These are phyloP conservation scores for Clivina fossor DNA, from an alignment of 2,888 invertebrate species.

Conservation along the genomic window DNA sequence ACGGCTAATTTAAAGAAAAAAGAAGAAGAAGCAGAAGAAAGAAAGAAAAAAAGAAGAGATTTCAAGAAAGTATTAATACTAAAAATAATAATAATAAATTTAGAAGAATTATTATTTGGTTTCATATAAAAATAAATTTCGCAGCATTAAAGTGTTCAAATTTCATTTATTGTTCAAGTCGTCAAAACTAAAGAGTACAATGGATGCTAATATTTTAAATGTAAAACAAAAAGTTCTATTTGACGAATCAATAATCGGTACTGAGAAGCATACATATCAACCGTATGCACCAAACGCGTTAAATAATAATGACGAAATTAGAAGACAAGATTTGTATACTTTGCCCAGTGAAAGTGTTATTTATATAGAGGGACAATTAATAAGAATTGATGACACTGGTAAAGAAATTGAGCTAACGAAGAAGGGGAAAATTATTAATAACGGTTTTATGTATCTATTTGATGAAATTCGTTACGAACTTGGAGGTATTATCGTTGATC, in stretches of 20 bases:
- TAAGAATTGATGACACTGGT: constrained; percentile 1
- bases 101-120: not conserved
- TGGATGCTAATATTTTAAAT: constrained; percentile 35
- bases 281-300: constrained; percentile 39
- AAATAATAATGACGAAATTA: constrained; percentile 44
- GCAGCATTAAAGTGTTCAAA: constrained; percentile 1
- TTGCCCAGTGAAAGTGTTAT: constrained; percentile 40
- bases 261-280: constrained; percentile 41
- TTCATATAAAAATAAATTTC: constrained; percentile 10
- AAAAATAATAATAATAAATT: not conserved
- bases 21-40: not conserved
- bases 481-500: constrained; percentile 47
- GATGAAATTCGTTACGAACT: constrained; percentile 48
- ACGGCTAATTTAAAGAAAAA: not conserved
- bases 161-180: not conserved
- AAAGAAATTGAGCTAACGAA: not conserved
- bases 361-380: constrained; percentile 40
- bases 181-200: not conserved
- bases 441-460: constrained; percentile 40
- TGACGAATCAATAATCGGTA: constrained; percentile 40
- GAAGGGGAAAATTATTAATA: constrained; percentile 32
- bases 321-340: constrained; percentile 41
- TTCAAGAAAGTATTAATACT: not conserved
- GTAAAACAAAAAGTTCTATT: constrained; percentile 28
- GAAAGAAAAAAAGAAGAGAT: not conserved